Evolutionary conservation across 2,113 vertebrate species (phyloP).

Genomic region (Myrmecobius fasciatus): DNA sequence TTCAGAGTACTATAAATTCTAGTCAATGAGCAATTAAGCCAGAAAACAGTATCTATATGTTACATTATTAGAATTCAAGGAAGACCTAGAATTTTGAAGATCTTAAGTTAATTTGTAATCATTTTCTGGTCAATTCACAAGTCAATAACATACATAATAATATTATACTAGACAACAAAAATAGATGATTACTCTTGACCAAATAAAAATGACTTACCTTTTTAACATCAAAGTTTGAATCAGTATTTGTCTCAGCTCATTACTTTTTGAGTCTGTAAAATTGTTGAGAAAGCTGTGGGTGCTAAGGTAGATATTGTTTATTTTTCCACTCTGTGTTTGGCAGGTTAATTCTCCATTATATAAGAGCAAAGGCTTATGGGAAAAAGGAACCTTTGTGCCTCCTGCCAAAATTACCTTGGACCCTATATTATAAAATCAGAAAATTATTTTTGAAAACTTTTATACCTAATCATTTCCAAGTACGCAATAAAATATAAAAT

Average conservation of each 20-base stretch:
- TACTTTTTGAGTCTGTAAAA: constrained; percentile 70
- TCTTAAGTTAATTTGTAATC: neutral
- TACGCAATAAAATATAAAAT: neutral
- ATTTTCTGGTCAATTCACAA: neutral
- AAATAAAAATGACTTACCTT: constrained; percentile 83
- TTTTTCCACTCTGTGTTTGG: constrained; percentile 95
- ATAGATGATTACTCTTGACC: constrained; percentile 38
- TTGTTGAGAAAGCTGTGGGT: constrained; percentile 91
- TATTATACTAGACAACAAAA: constrained; percentile 38
- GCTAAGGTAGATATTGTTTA: constrained; percentile 88
- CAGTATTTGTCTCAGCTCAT: constrained; percentile 85
- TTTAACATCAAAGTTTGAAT: constrained; percentile 91
- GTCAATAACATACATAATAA: neutral
- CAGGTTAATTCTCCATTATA: constrained; percentile 96
- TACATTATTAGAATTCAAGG: neutral
- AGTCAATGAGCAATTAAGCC: neutral
- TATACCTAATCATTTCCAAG: neutral
- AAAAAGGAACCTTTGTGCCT: constrained; percentile 91
- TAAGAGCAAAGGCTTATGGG: constrained; percentile 94
- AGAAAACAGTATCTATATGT: neutral
- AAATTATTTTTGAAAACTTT: constrained; percentile 3
- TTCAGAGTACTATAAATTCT: neutral
- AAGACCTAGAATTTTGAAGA: neutral
- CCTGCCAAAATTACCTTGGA: constrained; percentile 93
- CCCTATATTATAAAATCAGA: constrained; percentile 84